These are phyloP conservation scores for Aromia moschata DNA, from an alignment of 2,888 invertebrate species.

Conservation along the genomic window DNA sequence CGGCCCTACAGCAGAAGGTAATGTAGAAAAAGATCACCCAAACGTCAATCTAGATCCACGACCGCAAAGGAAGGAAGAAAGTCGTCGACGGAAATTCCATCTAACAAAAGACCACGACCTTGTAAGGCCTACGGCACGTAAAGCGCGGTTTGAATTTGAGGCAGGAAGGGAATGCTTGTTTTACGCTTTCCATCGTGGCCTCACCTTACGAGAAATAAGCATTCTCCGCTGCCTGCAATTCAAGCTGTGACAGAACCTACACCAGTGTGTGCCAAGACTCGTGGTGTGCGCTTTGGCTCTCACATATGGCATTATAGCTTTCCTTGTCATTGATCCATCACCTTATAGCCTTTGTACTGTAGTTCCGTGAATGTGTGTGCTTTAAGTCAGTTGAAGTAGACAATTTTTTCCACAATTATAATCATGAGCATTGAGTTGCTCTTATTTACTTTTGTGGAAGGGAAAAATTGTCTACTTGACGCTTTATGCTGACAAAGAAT, in stretches of 20 bases:
- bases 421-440: too few relatives aligned
- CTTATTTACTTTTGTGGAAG: too few relatives aligned
- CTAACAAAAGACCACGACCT: slow-evolving; percentile 72
- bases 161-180: slow-evolving; percentile 15
- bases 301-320: slow-evolving; percentile 38
- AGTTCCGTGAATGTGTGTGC: slow-evolving; percentile 49
- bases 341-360: slow-evolving; percentile 42
- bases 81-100: slow-evolving; percentile 69
- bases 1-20: slow-evolving; percentile 68
- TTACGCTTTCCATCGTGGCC: neutral
- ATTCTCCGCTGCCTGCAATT: neutral
- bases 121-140: slow-evolving; percentile 67
- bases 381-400: neutral
- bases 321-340: slow-evolving; percentile 40
- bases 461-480: too few relatives aligned
- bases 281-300: slow-evolving; percentile 55
- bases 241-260: slow-evolving; percentile 20
- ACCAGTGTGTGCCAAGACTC: slow-evolving; percentile 63
- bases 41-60: slow-evolving; percentile 77
- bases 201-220: slow-evolving; percentile 1
- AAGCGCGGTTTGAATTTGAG: slow-evolving; percentile 34
- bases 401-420: neutral
- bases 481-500: slow-evolving; percentile 36
- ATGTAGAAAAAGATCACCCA: slow-evolving; percentile 76
- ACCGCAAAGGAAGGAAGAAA: slow-evolving; percentile 73